phyloP scores from a whole-genome alignment of 2,888 invertebrate genomes.

The Pinctada fucata region DNA sequence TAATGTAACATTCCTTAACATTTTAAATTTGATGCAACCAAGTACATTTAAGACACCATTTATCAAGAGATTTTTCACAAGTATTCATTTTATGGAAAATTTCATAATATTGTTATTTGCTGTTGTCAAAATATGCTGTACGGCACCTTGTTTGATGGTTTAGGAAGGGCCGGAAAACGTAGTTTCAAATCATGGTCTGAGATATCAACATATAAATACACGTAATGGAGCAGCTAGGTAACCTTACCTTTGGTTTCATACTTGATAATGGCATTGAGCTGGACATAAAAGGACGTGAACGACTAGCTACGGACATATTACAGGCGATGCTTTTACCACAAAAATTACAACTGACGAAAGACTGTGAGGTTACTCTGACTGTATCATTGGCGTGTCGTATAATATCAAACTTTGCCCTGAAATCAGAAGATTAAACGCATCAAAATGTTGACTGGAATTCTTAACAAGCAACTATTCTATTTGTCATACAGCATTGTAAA shows the following conservation, averaged over 20 bases:
- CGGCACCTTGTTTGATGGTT: no score
- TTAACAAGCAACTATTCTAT: no score
- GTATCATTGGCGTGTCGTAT: constrained; percentile 59
- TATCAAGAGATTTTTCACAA: not conserved
- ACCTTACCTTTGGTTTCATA: constrained; percentile 84
- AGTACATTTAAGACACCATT: not conserved
- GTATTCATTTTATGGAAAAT: no score
- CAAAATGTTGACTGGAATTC: not conserved
- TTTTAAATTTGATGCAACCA: not conserved
- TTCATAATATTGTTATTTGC: no score
- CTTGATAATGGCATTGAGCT: constrained; percentile 81
- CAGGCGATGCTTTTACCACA: constrained; percentile 90
- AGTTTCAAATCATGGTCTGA: no score
- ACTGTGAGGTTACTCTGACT: constrained; percentile 77
- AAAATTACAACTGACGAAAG: constrained; percentile 93
- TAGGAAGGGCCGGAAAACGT: no score
- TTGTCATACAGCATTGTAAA: no score
- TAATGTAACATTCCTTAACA: not conserved
- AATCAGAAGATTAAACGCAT: constrained; percentile 11
- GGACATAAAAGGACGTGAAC: constrained; percentile 52
- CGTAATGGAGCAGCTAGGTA: no score
- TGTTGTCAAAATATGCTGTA: no score
- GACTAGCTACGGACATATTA: constrained; percentile 56
- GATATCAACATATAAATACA: no score
- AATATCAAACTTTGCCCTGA: constrained; percentile 92